Conservation (phyloP, 2,888 invertebrate species). For the Willowsia nigromaculata region DNA sequence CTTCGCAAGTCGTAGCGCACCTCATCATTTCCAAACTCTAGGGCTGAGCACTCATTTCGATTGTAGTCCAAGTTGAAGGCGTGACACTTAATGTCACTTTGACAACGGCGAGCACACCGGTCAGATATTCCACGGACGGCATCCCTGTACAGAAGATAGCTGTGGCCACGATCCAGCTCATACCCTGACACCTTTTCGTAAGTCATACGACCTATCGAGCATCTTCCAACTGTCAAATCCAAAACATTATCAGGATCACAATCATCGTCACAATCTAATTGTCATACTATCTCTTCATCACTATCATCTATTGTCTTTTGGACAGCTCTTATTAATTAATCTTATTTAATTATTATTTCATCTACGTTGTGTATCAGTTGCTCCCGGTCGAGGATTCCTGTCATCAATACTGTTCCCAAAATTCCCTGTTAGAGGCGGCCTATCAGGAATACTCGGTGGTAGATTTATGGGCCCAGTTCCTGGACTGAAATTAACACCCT, state of each 20-base stretch:
- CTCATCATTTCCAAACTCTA: constrained; percentile 79
- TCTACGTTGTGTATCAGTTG: constrained; percentile 78
- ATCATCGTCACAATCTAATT: neutral
- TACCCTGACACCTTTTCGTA: constrained; percentile 80
- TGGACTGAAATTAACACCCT: constrained; percentile 61
- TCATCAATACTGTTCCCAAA: constrained; percentile 77
- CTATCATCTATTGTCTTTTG: neutral
- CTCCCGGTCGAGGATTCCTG: constrained; percentile 76
- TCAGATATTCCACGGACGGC: constrained; percentile 80
- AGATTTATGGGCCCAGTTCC: constrained; percentile 56
- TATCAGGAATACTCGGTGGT: constrained; percentile 74
- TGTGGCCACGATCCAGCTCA: constrained; percentile 79
- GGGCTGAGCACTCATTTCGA: constrained; percentile 80
- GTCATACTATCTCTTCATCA: neutral
- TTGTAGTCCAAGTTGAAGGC: constrained; percentile 81
- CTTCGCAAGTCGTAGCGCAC: constrained; percentile 79
- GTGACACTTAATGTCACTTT: constrained; percentile 80
- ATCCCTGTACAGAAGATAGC: constrained; percentile 79
- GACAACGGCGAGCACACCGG: constrained; percentile 80
- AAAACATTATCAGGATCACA: constrained; percentile 5
- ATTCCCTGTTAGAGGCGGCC: constrained; percentile 69
- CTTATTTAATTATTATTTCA: neutral
- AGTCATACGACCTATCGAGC: constrained; percentile 79
- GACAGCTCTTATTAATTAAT: neutral
- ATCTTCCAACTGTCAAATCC: constrained; percentile 78